Base-by-base conservation (phyloP, 1,140 invertebrate species). In the Drosophila littoralis region DNA sequence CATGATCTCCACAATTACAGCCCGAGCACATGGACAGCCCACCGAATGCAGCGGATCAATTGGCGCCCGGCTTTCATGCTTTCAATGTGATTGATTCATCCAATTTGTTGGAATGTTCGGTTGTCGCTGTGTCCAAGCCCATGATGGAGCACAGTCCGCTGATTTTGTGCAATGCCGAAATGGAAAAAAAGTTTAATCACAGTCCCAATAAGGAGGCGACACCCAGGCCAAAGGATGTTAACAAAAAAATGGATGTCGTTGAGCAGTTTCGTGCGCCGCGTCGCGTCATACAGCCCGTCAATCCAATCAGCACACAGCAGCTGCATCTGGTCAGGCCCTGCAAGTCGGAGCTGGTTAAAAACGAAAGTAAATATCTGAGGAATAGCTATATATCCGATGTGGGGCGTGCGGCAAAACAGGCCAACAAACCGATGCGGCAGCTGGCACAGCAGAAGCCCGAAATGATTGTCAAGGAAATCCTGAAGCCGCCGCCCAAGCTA, bases 251-350 rank as follows among this genome's bases (percentile, higher is more conserved):
- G 22, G 6, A 9, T 0, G n/a, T n/a, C 10, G 7, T 59, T 9
- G 38, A 59, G 6, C 60, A 55, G 12, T 64, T 64, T 32, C 68
- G 68, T 9, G 68, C 68, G 0, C 68, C 68, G 12, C 33, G 68
- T 6, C 68, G 68, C n/a, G 13, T 68, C 12, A 0, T 10, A 7
- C 45, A 48, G 9, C 4, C 13, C 2, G 7, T 35, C 46, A 43
- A 60, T 43, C 45, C 5, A 3, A 36, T 52, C 38, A 12, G 38
- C 38, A 40, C 12, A 12, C 38, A 42, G 40, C 40, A n/a, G 40
- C 40, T 7, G 6, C 6, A 6, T 13, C n/a, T 12, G 7, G n/a
- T 6, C 40, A 42, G 6, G 40, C 5, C 40, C 40, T 13, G n/a
- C n/a, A 42, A 42, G 3, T 12, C 38, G 38, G 38, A 40, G 50